Base-by-base conservation (phyloP, 2,113 vertebrate species). In the Steatornis caripensis region DNA sequence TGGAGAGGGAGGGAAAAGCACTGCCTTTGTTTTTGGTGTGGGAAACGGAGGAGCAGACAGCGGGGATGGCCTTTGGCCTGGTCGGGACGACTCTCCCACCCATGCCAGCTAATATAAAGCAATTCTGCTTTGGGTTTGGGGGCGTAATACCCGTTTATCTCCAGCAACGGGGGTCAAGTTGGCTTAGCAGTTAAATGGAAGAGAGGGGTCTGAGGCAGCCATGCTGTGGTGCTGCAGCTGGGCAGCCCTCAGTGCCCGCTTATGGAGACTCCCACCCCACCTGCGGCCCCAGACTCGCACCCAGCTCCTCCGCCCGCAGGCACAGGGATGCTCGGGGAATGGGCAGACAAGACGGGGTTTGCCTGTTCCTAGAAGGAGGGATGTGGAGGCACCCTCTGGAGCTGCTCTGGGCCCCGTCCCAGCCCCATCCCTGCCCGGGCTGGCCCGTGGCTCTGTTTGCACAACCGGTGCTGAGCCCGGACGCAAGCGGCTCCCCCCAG, bases 331-430 rank as follows among this genome's bases (percentile, higher is more conserved):
- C 86, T 88, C 13, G 2, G 79, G 46, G 53, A 83, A 23, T 0
- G 6, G 58, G 46, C 9, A 4, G 86, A 90, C 4, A 16, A 69
- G 84, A 41, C 22, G 13, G 46, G 55, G 77, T 87, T 77, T 74
- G 54, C 77, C 69, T 2, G 0, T 97, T 97, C 93, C 96, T 96
- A 57, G 92, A 96, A 95, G 77, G 87, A 95, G 76, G 39, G 76
- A 83, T 89, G 76, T 4, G 12, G 66, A 81, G 46, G 54, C 78
- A 74, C 21, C 21, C 9, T 3, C 29, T 53, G 64, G 75, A 87
- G 61, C 68, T 9, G 29, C 61, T 86, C 84, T 65, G 93, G 90
- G 55, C 88, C 57, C 51, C 0, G 6, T 65, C 86, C 86, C 84
- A 95, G 62, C 49, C 39, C 70, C 48, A 27, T 81, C 89, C 83